Percentiles rank a stretch among this genome's conserved stretches.
Evolutionary conservation across 2,113 vertebrate species (phyloP).

Genomic region (Noctilio leporinus): DNA sequence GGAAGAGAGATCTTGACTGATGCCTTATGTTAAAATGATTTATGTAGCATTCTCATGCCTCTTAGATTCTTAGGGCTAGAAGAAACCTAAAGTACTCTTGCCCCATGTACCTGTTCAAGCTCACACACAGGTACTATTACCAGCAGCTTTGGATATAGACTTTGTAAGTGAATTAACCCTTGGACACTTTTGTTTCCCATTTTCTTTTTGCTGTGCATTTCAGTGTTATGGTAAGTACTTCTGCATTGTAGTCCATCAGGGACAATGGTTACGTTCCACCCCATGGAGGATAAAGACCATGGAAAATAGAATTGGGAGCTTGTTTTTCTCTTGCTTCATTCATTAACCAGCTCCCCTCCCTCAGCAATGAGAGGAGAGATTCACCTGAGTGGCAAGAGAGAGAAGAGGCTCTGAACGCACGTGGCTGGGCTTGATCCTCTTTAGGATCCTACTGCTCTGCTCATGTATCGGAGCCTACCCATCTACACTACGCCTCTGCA

Average conservation of each 20-base stretch:
- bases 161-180: neutral
- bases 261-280: neutral
- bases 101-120: neutral
- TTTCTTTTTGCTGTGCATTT: neutral
- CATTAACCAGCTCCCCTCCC: neutral
- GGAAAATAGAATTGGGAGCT: neutral
- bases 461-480: neutral
- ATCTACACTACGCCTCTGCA: neutral
- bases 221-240: neutral
- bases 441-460: neutral
- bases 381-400: neutral
- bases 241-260: neutral
- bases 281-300: neutral
- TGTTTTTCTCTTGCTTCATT: neutral
- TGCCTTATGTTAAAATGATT: neutral
- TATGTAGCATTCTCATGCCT: neutral
- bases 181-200: neutral
- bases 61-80: neutral
- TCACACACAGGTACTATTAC: neutral
- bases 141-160: neutral
- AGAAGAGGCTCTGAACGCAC: neutral
- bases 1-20: neutral
- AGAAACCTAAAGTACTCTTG: neutral
- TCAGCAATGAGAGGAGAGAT: neutral
- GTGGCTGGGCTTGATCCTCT: neutral